These are phyloP conservation scores for Neodiprion virginianus DNA, from an alignment of 1,140 invertebrate genomes.

Conservation along the genomic window DNA sequence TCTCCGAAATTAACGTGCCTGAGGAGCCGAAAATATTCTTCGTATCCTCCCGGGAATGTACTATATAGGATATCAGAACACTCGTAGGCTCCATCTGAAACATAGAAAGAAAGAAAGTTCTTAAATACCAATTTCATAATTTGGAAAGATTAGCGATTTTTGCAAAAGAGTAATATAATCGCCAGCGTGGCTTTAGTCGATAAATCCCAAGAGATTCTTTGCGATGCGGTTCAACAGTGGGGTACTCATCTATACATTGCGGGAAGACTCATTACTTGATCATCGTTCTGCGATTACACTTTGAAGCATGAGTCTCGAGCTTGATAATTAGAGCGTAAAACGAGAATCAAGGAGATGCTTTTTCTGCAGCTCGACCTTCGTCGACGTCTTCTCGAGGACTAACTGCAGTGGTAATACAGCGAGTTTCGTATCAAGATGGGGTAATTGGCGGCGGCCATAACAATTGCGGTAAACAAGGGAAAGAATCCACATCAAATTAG, in stretches of 20 bases:
- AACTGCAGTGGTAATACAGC: not conserved
- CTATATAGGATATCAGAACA: not conserved
- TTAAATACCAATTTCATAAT: no score
- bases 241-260: no score
- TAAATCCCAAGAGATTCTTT: no score
- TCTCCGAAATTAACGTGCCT: conserved; percentile 60
- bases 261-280: no score
- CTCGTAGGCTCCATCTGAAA: not conserved
- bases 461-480: conserved; percentile 5
- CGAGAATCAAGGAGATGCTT: not conserved
- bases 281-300: not conserved
- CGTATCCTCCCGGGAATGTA: not conserved
- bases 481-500: conserved; percentile 7
- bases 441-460: conserved; percentile 1
- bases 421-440: not conserved
- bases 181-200: no score
- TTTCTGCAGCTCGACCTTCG: not conserved
- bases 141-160: no score
- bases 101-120: not conserved
- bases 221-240: no score
- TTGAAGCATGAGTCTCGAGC: not conserved
- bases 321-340: not conserved
- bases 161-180: no score
- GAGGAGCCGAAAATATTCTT: conserved; percentile 41
- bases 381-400: not conserved